Evolutionary conservation across 2,113 vertebrate genomes (phyloP).

Genomic region (Cephalopterus ornatus): DNA sequence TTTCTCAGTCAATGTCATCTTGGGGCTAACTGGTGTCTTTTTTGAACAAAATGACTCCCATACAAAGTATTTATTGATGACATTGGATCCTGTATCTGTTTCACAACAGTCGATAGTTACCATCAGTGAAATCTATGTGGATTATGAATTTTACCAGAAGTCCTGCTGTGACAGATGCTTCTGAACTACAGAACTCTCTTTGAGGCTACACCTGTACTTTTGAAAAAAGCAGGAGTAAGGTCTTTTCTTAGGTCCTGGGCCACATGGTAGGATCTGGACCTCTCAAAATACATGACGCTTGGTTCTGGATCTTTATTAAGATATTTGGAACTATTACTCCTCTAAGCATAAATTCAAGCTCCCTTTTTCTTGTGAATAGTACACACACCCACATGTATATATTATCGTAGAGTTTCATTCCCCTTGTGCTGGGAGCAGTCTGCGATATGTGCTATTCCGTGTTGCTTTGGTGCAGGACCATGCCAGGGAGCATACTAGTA

Average conservation of each 20-base stretch:
- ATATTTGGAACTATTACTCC: neutral
- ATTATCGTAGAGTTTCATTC: neutral
- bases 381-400: neutral
- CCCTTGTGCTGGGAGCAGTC: neutral
- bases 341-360: neutral
- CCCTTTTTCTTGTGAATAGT: neutral
- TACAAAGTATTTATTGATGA: neutral
- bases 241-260: neutral
- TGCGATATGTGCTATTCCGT: fast-evolving
- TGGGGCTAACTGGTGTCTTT: neutral
- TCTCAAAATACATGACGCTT: neutral
- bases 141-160: neutral
- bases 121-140: neutral
- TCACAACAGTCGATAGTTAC: fast-evolving
- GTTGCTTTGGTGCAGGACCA: neutral
- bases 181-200: neutral
- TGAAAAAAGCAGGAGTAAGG: neutral
- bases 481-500: neutral
- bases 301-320: neutral
- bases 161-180: neutral
- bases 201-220: neutral
- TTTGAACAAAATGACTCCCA: neutral
- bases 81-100: neutral
- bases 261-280: neutral
- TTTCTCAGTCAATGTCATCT: neutral